A percentile compares a stretch with the other conserved stretches of the same genome.
phyloP scores from a whole-genome alignment of 2,797 vertebrate species.

The Halcyon smyrnensis region DNA sequence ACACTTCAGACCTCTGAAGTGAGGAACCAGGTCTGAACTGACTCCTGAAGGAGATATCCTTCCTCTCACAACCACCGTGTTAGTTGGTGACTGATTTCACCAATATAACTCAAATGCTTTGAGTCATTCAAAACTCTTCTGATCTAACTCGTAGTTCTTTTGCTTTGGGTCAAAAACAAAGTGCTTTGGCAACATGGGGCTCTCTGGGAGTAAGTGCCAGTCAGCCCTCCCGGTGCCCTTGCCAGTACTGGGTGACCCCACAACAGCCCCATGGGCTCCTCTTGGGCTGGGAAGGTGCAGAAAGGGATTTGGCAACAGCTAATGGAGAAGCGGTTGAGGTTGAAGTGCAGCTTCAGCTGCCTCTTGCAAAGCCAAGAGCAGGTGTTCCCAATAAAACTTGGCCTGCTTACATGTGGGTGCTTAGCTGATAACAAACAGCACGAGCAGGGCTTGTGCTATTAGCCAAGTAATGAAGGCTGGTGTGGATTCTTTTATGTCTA shows the following conservation, averaged over 20 bases:
- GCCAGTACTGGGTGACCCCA: accelerated
- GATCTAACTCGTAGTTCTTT: neutral
- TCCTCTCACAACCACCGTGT: accelerated
- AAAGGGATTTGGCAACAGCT: neutral
- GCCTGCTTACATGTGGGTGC: constrained; percentile 20
- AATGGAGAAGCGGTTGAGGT: neutral
- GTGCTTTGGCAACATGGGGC: neutral
- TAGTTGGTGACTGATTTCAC: neutral
- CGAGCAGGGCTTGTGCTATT: neutral
- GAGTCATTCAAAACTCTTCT: neutral
- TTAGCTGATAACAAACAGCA: constrained; percentile 19
- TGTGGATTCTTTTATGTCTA: neutral
- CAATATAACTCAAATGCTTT: accelerated
- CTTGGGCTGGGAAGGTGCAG: neutral
- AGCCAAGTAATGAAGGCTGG: neutral
- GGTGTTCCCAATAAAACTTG: neutral
- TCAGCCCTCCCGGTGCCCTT: neutral
- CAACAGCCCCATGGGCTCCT: neutral
- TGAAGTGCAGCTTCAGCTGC: neutral
- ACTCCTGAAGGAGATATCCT: neutral
- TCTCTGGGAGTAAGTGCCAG: neutral
- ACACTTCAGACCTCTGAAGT: neutral
- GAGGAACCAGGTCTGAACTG: neutral
- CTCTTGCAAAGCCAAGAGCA: neutral
- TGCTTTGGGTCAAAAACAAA: neutral